These are phyloP conservation scores for Sebastolobus altivelis DNA, from an alignment of 2,797 vertebrate species.

Conservation along the genomic window DNA sequence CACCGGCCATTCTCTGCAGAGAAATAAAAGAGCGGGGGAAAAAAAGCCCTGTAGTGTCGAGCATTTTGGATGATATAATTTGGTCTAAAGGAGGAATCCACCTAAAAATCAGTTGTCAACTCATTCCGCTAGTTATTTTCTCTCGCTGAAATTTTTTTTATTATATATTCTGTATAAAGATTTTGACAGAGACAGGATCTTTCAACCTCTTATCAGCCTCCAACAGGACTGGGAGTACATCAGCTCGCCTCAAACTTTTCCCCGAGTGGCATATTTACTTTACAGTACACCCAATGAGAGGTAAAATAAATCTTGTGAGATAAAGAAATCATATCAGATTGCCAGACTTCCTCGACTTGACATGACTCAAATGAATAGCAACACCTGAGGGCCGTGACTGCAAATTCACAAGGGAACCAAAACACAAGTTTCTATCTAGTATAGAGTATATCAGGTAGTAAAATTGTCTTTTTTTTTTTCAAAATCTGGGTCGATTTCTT, in stretches of 20 bases:
- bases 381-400: conserved; percentile 21
- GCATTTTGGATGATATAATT: conserved; percentile 50
- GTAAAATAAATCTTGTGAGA: conserved; percentile 63
- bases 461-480: not conserved
- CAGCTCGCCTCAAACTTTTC: conserved; percentile 38
- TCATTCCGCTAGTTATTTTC: conserved; percentile 6
- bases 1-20: conserved; percentile 38
- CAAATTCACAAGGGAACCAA: conserved; percentile 39
- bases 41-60: conserved; percentile 41
- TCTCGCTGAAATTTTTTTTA: not conserved
- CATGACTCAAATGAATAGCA: conserved; percentile 56
- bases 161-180: conserved; percentile 21
- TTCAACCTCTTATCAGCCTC: conserved; percentile 40
- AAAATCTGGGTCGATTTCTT: not conserved
- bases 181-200: conserved; percentile 25
- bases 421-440: conserved; percentile 28
- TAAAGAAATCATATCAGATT: conserved; percentile 59
- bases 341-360: conserved; percentile 46
- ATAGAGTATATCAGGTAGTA: not conserved
- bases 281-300: conserved; percentile 45
- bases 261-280: conserved; percentile 48
- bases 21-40: conserved; percentile 31
- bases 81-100: conserved; percentile 34
- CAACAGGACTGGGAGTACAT: conserved; percentile 39
- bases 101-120: conserved; percentile 9